Base-by-base conservation (phyloP, 2,888 invertebrate species). In the Hyposoter dolosus region DNA sequence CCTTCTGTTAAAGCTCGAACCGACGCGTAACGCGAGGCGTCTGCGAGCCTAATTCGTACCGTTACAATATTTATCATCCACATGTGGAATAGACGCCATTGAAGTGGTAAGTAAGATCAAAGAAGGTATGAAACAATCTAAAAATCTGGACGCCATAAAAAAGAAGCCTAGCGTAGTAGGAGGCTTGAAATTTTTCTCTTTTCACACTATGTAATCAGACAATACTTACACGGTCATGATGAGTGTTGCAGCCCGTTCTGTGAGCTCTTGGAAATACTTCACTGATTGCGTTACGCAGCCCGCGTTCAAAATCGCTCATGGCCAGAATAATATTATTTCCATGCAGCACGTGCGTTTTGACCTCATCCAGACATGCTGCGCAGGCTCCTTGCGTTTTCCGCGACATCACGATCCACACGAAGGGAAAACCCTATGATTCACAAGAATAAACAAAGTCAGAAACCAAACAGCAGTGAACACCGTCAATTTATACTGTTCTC, bases 181-280 rank as follows among this genome's bases (percentile, higher is more conserved):
- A 40, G n/a, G 40, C 19, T 28, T 28, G 28, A 15, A 63, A 28
- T 63, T 63, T 10, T 12, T 65, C n/a, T 32, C 56, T 1, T n/a
- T 56, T 56, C 56, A 32, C 4, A 32, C 32, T 1, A 32, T 32
- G 4, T 32, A 32, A 32, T 32, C 32, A 3, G 4, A 32, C 32
- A 50, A 12, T 69, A 69, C 47, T 35, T 68, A 78, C 78, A 2
- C 78, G 78, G 28, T 78, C 69, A 45, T 69, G 19, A 19, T 69
- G 45, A 19, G 43, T 43, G n/a, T 69, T 69, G 68, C 68, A 69
- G 6, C 68, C 68, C 12, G 68, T 69, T 40, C 68, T 40, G 43
- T 19, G 17, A 23, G 68, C 43, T 17, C 43, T 19, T 9, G 43
- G 17, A 7, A 69, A 69, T n/a, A 69, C 15, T n/a, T 12, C 19